phyloP scores from a whole-genome alignment of 2,888 invertebrate species.

The Papilio gigon region DNA sequence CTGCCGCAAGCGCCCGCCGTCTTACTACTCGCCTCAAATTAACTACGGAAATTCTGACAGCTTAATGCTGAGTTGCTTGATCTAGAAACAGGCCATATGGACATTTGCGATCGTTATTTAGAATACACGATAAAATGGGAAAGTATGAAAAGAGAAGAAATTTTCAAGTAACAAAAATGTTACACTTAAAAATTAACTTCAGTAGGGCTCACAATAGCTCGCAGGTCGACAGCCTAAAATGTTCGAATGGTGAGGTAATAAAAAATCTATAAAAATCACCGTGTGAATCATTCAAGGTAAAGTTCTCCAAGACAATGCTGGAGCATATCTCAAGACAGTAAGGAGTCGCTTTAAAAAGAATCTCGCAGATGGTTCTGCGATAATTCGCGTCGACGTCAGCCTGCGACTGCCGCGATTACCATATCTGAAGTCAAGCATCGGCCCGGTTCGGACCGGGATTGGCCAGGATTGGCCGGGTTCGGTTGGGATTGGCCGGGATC shows the following conservation, averaged over 20 bases:
- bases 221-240: background rate
- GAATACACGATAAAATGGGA: background rate
- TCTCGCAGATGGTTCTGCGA: slow-evolving; percentile 14
- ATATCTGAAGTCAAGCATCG: slow-evolving; percentile 71
- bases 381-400: slow-evolving; percentile 35
- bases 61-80: slow-evolving; percentile 7
- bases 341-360: slow-evolving; percentile 25
- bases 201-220: too few relatives aligned
- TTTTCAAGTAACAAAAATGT: too few relatives aligned
- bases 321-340: background rate
- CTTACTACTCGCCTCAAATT: slow-evolving; percentile 8
- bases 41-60: background rate
- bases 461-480: slow-evolving; percentile 9
- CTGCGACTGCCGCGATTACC: slow-evolving; percentile 63
- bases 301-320: background rate
- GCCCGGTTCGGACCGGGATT: slow-evolving; percentile 40
- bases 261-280: background rate
- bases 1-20: slow-evolving; percentile 42
- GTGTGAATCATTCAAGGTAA: background rate
- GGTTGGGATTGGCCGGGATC: slow-evolving; percentile 10
- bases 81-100: background rate
- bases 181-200: too few relatives aligned
- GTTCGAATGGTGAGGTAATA: background rate
- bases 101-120: background rate
- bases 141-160: too few relatives aligned